These are phyloP conservation scores for Stratiomys singularior DNA, from an alignment of 2,888 invertebrate genomes.

Conservation along the genomic window DNA sequence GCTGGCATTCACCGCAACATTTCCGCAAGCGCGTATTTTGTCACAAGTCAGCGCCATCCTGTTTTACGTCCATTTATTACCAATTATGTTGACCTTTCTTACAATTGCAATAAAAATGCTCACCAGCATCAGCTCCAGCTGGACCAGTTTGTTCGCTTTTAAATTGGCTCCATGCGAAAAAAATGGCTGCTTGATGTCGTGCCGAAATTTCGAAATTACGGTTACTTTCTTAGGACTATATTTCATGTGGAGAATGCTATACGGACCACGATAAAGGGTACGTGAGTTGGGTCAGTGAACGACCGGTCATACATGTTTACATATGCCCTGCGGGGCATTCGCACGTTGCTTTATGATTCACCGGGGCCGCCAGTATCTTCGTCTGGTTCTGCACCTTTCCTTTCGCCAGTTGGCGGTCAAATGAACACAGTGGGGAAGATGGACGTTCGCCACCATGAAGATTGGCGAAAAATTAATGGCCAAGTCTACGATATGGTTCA, in stretches of 20 bases:
- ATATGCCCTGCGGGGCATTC: slow-evolving; percentile 17
- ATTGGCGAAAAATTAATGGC: background rate
- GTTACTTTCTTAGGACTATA: slow-evolving; percentile 37
- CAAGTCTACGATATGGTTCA: background rate
- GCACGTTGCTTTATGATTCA: slow-evolving; percentile 35
- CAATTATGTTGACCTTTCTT: background rate
- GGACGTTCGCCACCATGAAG: background rate
- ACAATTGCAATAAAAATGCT: background rate
- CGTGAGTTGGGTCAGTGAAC: slow-evolving; percentile 41
- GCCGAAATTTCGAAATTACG: slow-evolving; percentile 34
- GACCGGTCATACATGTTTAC: slow-evolving; percentile 34
- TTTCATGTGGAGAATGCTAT: background rate
- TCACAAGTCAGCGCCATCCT: background rate
- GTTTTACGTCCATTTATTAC: background rate
- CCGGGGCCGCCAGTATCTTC: background rate
- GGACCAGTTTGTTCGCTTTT: background rate
- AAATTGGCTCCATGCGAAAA: background rate
- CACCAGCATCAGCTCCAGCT: background rate
- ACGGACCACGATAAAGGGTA: slow-evolving; percentile 10
- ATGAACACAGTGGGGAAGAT: background rate
- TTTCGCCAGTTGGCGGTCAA: background rate
- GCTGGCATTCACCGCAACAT: background rate
- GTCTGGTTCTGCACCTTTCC: background rate
- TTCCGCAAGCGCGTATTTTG: background rate
- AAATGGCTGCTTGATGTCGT: background rate